phyloP scores from a whole-genome alignment of 2,113 vertebrate genomes.

The Zosterops borbonicus region DNA sequence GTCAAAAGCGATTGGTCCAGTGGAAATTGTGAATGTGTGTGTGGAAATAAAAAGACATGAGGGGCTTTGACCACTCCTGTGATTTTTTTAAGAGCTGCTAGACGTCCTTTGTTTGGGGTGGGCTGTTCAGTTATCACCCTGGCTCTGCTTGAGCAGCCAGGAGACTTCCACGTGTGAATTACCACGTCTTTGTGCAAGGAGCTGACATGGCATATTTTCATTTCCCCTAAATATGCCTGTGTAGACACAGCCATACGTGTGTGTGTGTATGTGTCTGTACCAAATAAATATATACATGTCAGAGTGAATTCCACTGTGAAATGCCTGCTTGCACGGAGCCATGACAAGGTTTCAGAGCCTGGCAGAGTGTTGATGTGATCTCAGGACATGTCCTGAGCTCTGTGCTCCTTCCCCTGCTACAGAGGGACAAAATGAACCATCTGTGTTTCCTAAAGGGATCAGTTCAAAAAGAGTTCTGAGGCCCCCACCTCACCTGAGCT shows the following conservation, averaged over 20 bases:
- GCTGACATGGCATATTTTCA: neutral
- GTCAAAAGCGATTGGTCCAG: neutral
- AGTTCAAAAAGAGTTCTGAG: neutral
- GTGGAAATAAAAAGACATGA: neutral
- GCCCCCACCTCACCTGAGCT: neutral
- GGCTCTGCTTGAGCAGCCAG: neutral
- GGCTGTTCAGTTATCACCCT: neutral
- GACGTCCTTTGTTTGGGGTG: neutral
- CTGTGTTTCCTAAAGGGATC: neutral
- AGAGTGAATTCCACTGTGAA: neutral
- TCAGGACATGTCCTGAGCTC: neutral
- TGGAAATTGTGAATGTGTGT: neutral
- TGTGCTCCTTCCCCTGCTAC: neutral
- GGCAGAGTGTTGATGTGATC: neutral
- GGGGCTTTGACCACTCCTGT: neutral
- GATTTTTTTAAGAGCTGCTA: neutral
- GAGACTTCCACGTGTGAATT: neutral
- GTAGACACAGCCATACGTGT: accelerated
- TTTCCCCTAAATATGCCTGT: neutral
- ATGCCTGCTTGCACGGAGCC: accelerated
- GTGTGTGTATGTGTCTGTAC: neutral
- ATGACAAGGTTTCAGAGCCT: neutral
- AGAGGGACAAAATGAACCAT: neutral
- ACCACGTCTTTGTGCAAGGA: neutral
- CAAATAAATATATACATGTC: neutral